phyloP scores from a whole-genome alignment of 1,140 invertebrate genomes.

The Stenopsyche tienmushanensis region DNA sequence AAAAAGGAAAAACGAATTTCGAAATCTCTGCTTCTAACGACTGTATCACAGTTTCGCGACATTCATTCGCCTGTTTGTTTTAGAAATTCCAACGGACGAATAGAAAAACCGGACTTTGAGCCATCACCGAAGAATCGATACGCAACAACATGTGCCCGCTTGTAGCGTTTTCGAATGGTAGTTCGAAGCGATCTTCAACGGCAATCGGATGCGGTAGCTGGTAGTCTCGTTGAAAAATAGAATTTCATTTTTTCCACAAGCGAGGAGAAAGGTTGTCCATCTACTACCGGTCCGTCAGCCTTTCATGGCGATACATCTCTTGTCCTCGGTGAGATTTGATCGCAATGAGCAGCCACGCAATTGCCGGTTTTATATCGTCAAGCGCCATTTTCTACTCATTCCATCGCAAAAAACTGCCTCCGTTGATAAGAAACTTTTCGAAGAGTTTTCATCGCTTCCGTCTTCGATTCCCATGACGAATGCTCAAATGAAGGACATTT shows the following conservation, averaged over 20 bases:
- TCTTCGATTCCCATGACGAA: too few species aligned
- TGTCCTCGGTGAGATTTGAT: slow-evolving; percentile 1
- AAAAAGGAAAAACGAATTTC: too few species aligned
- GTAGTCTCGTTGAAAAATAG: slow-evolving; percentile 2
- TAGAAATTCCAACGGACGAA: slow-evolving; percentile 4
- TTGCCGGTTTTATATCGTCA: not conserved
- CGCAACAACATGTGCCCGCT: too few species aligned
- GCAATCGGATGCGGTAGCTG: too few species aligned
- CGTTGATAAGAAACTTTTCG: too few species aligned
- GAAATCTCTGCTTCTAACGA: too few species aligned
- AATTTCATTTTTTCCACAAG: slow-evolving; percentile 9
- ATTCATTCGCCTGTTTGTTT: too few species aligned
- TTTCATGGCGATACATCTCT: slow-evolving; percentile 1
- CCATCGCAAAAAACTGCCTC: not conserved
- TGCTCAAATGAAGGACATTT: not conserved
- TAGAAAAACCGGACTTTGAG: not conserved
- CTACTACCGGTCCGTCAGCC: slow-evolving; percentile 5
- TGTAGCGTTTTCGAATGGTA: not conserved
- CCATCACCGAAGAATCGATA: too few species aligned
- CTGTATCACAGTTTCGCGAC: too few species aligned
- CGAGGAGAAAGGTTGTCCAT: slow-evolving; percentile 4
- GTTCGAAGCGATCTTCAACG: too few species aligned
- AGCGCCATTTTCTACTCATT: not conserved
- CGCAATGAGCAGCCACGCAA: not conserved
- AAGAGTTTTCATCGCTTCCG: too few species aligned